Conservation (phyloP, 1,140 invertebrate species). For the Cephus cinctus region DNA sequence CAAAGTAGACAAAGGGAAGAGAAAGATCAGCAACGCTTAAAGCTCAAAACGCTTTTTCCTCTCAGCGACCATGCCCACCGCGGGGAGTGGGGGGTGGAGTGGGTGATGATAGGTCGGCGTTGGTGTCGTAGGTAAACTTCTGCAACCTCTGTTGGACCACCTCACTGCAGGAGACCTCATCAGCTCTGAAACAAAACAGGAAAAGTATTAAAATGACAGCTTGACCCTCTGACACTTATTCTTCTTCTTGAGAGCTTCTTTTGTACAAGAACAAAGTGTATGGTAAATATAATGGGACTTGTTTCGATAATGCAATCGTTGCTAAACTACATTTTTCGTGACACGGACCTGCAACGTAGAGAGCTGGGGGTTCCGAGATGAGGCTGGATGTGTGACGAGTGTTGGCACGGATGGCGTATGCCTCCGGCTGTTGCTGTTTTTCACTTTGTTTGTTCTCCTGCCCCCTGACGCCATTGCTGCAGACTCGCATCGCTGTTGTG, state of each 20-base stretch:
- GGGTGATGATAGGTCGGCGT: constrained; percentile 45
- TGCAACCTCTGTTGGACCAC: constrained; percentile 51
- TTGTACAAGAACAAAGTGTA: too few species aligned
- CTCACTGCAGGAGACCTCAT: constrained; percentile 54
- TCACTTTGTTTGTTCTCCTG: constrained; percentile 46
- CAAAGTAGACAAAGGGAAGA: too few species aligned
- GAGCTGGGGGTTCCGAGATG: constrained; percentile 60
- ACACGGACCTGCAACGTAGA: constrained; percentile 58
- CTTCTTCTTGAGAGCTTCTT: too few species aligned
- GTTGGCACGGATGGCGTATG: constrained; percentile 35
- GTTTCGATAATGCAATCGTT: too few species aligned
- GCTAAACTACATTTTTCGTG: constrained; percentile 10
- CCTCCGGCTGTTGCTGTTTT: constrained; percentile 43
- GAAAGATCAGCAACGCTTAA: too few species aligned
- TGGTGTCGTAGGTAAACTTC: constrained; percentile 51
- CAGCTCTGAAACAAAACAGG: constrained; percentile 49
- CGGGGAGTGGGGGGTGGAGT: constrained; percentile 55
- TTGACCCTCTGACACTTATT: too few species aligned
- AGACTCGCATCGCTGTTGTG: constrained; percentile 46
- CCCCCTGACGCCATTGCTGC: constrained; percentile 36
- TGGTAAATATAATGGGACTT: too few species aligned
- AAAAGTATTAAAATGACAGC: constrained; percentile 14
- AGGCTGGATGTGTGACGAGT: constrained; percentile 44
- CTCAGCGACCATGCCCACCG: constrained; percentile 67
- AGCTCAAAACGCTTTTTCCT: constrained; percentile 68